Conservation (phyloP, 1,140 invertebrate species). For the Sinella curviseta region DNA sequence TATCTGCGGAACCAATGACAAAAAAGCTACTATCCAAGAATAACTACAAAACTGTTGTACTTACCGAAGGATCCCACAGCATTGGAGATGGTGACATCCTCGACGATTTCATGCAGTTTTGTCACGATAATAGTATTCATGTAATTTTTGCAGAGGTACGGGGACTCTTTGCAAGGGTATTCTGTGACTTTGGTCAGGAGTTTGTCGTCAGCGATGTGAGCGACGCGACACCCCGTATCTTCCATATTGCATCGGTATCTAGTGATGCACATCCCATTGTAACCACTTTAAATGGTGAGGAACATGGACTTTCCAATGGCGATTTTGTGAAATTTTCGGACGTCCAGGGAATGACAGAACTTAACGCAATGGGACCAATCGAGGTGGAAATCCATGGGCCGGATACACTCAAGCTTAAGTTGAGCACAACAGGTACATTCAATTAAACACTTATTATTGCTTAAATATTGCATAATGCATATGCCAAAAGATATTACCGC, state of each 20-base stretch:
- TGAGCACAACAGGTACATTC: conserved; percentile 72
- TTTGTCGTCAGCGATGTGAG: conserved; percentile 85
- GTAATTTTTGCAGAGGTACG: conserved; percentile 86
- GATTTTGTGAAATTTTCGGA: conserved; percentile 92
- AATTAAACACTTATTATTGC: too few species aligned
- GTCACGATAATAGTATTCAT: conserved; percentile 77
- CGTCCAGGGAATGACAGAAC: conserved; percentile 90
- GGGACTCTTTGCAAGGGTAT: conserved; percentile 90
- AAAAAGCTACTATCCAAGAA: conserved; percentile 77
- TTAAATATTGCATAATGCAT: too few species aligned
- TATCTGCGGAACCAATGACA: conserved; percentile 69
- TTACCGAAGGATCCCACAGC: conserved; percentile 69
- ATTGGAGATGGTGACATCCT: conserved; percentile 65
- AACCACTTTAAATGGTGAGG: conserved; percentile 85
- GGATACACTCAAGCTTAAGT: conserved; percentile 93
- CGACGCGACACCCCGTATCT: conserved; percentile 82
- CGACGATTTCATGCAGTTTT: conserved; percentile 73
- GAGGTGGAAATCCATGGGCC: conserved; percentile 90
- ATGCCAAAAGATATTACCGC: too few species aligned
- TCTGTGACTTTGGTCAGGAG: conserved; percentile 90
- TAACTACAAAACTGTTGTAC: conserved; percentile 74
- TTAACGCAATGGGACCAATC: conserved; percentile 79
- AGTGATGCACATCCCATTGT: conserved; percentile 78
- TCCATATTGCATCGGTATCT: conserved; percentile 85
- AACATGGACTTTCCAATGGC: conserved; percentile 89